Evolutionary conservation across 2,888 invertebrate species (phyloP).

Genomic region (Drosophila mayaguana): DNA sequence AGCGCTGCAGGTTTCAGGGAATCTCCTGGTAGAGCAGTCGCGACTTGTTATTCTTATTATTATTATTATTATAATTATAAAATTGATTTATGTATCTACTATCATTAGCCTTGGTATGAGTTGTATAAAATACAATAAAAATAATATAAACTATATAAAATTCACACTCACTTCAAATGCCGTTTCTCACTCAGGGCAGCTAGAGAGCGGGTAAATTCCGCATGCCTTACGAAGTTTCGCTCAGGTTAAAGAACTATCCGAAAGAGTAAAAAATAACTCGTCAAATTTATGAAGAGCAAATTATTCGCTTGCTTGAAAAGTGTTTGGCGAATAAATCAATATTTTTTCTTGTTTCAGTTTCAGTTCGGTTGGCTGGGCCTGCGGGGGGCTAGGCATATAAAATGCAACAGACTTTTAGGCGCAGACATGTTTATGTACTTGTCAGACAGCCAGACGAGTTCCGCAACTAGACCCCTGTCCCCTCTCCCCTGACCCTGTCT

Average conservation of each 20-base stretch:
- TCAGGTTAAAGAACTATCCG: background rate
- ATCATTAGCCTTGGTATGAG: background rate
- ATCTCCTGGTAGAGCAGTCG: too few species aligned
- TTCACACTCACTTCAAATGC: too few species aligned
- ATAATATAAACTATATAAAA: too few species aligned
- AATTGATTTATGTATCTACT: too few species aligned
- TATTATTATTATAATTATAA: too few species aligned
- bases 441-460: slow-evolving; percentile 65
- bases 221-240: background rate
- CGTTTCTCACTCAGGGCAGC: too few species aligned
- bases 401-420: slow-evolving; percentile 76
- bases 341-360: slow-evolving; percentile 9
- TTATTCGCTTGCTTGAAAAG: slow-evolving; percentile 3
- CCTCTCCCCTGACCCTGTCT: slow-evolving; percentile 46
- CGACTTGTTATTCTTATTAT: too few species aligned
- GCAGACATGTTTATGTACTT: slow-evolving; percentile 77
- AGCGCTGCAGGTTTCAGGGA: too few species aligned
- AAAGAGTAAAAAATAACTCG: background rate
- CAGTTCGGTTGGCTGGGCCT: background rate
- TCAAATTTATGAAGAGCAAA: background rate
- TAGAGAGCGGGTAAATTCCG: background rate
- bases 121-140: too few species aligned
- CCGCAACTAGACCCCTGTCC: slow-evolving; percentile 33
- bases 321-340: slow-evolving; percentile 45
- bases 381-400: slow-evolving; percentile 31